phyloP scores from a whole-genome alignment of 2,797 vertebrate species.

The Taenioides sp. region DNA sequence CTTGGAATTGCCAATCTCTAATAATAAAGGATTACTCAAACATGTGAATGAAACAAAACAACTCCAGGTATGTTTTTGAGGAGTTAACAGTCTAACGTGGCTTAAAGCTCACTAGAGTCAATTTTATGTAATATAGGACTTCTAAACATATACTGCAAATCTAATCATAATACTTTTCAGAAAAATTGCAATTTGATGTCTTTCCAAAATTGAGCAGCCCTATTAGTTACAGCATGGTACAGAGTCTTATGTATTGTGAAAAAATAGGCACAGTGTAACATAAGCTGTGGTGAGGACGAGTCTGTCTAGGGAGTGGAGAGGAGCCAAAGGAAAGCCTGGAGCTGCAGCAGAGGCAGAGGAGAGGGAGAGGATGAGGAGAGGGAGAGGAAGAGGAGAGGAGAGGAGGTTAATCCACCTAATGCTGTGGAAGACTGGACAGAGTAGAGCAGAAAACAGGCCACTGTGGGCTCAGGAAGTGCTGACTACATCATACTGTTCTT shows the following conservation, averaged over 20 bases:
- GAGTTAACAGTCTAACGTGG: too few species aligned
- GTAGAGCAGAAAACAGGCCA: conserved; percentile 31
- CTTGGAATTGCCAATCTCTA: too few species aligned
- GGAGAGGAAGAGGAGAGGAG: conserved; percentile 4
- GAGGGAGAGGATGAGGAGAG: conserved; percentile 14
- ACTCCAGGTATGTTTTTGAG: too few species aligned
- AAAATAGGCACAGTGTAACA: conserved; percentile 42
- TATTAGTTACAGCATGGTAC: too few species aligned
- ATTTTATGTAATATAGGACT: too few species aligned
- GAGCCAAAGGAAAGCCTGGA: conserved; percentile 29
- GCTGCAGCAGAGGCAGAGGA: conserved; percentile 36
- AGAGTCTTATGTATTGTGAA: conserved; percentile 3
- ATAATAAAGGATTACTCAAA: too few species aligned
- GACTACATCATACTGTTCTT: conserved; percentile 28
- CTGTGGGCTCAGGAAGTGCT: conserved; percentile 34
- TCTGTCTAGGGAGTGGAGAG: conserved; percentile 12
- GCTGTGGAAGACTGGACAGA: conserved; percentile 42
- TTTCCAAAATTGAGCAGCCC: too few species aligned
- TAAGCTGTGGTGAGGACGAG: conserved; percentile 28
- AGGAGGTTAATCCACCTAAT: conserved; percentile 62
- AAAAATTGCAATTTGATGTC: too few species aligned
- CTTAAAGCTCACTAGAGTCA: too few species aligned
- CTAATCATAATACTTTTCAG: too few species aligned
- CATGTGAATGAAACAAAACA: too few species aligned
- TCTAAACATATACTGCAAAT: too few species aligned